Evolutionary conservation across 1,140 invertebrate species (phyloP), one percentile per base, ranked within the genome.

Genomic region (Aphelenchoides avenae): DNA sequence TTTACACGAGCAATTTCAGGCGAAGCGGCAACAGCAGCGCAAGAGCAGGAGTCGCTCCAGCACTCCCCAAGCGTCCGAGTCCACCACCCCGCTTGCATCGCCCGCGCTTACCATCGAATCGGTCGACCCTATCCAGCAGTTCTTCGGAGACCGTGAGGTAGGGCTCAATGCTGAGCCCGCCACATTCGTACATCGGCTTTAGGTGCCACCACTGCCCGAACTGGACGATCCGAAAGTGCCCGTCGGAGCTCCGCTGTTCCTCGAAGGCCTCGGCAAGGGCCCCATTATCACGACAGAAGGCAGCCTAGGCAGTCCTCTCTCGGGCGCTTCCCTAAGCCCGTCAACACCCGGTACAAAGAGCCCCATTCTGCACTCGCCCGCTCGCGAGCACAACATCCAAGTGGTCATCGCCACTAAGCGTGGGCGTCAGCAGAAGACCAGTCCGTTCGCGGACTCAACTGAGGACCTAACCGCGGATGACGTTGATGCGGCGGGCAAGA

Each of bases 371-470:
- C 44, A 64, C 2, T 66, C 61, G 9, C 71, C 71, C 15, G 24
- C 44, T 11, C 42, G 51, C 18, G 73, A 75, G 40, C 71, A 77
- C 49, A 55, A 64, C 20, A 75, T 75, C 66, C 64, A 66, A 36
- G 71, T 75, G 18, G 27, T 37, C 13, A 61, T 60, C 31, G 51
- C 27, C n/a, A 3, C 59, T 13, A 57, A 37, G 6, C 55, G 33
- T 18, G 48, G 48, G 26, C 42, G 5, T 18, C 13, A 11, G 37
- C 52, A 30, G 33, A 3, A n/a, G 30, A 54, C 1, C 3, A 1
- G 11, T 15, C 52, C 9, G 5, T 29, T n/a, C 22, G 18, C 51
- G 6, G 11, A 55, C 7, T 57, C n/a, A 27, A 30, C 3, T 34
- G 22, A 62, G 27, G 50, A 52, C 13, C 43, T 39, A 20, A 48